A percentile compares a stretch with the other conserved stretches of the same genome.
phyloP scores from a whole-genome alignment of 2,113 vertebrate species.

The Limanda limanda region DNA sequence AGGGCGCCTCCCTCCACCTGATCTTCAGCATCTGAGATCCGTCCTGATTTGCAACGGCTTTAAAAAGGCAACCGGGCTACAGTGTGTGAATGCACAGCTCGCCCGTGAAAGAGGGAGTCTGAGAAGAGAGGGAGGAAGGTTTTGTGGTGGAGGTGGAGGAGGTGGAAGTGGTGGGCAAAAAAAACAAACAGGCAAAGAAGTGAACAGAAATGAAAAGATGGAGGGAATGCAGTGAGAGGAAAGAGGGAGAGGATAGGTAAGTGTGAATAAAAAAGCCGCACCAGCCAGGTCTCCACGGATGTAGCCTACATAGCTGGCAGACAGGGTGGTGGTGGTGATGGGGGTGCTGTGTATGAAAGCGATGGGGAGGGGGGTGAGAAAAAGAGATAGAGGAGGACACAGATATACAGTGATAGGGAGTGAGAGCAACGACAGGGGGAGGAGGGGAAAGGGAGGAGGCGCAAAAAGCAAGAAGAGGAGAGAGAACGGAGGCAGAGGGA shows the following conservation, averaged over 20 bases:
- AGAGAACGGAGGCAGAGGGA: constrained; percentile 36
- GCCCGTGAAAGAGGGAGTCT: constrained; percentile 17
- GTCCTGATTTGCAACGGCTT: constrained; percentile 64
- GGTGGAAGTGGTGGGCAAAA: background rate
- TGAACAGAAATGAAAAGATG: constrained; percentile 40
- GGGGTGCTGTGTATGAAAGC: constrained; percentile 42
- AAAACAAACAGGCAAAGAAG: constrained; percentile 23
- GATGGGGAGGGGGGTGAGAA: constrained; percentile 11
- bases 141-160: background rate
- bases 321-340: constrained; percentile 60
- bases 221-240: constrained; percentile 46
- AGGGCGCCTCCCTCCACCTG: constrained; percentile 59
- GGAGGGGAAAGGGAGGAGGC: constrained; percentile 1
- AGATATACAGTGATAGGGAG: constrained; percentile 55
- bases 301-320: constrained; percentile 82
- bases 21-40: constrained; percentile 70
- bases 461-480: constrained; percentile 10
- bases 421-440: constrained; percentile 41
- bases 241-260: constrained; percentile 68
- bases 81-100: constrained; percentile 55
- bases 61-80: constrained; percentile 46
- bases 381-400: constrained; percentile 36
- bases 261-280: constrained; percentile 70
- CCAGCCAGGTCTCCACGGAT: constrained; percentile 77
- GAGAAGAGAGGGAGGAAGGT: constrained; percentile 19